Percentiles rank a stretch among this genome's conserved stretches.
Evolutionary conservation across 1,140 invertebrate genomes (phyloP).

Genomic region (Diorhabda carinulata): DNA sequence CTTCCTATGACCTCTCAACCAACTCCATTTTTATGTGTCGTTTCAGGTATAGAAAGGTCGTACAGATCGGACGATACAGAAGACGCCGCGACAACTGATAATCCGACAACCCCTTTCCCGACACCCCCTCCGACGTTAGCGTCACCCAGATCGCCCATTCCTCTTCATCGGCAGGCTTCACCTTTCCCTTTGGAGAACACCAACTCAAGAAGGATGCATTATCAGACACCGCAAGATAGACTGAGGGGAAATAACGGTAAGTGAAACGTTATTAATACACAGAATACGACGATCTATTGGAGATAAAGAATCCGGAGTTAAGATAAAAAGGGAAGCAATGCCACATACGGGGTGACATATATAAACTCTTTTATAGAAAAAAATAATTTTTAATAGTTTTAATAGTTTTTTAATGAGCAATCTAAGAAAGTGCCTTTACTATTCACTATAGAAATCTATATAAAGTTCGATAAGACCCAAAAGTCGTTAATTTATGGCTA

Average conservation of each 20-base stretch:
- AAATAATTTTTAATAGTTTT: too few species aligned
- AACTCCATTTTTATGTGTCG: constrained; percentile 9
- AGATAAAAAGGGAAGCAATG: not conserved
- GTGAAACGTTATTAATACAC: constrained; percentile 11
- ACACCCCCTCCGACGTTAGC: constrained; percentile 50
- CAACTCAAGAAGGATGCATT: constrained; percentile 56
- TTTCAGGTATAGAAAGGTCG: constrained; percentile 54
- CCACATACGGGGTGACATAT: too few species aligned
- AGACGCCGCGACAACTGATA: constrained; percentile 53
- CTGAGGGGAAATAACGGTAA: constrained; percentile 47
- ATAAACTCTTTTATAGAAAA: too few species aligned
- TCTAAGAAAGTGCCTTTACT: too few species aligned
- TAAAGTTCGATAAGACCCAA: too few species aligned
- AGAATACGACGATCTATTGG: not conserved
- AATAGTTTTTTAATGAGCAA: too few species aligned
- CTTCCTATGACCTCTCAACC: not conserved
- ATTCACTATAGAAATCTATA: too few species aligned
- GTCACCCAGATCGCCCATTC: constrained; percentile 47
- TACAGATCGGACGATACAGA: constrained; percentile 60
- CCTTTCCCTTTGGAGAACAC: constrained; percentile 65
- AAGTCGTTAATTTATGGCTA: too few species aligned
- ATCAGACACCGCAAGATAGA: constrained; percentile 50
- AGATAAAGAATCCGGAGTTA: not conserved
- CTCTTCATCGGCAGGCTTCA: constrained; percentile 60
- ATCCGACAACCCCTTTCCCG: constrained; percentile 50